phyloP scores from a whole-genome alignment of 2,888 invertebrate species.

The Bimastos eiseni region DNA sequence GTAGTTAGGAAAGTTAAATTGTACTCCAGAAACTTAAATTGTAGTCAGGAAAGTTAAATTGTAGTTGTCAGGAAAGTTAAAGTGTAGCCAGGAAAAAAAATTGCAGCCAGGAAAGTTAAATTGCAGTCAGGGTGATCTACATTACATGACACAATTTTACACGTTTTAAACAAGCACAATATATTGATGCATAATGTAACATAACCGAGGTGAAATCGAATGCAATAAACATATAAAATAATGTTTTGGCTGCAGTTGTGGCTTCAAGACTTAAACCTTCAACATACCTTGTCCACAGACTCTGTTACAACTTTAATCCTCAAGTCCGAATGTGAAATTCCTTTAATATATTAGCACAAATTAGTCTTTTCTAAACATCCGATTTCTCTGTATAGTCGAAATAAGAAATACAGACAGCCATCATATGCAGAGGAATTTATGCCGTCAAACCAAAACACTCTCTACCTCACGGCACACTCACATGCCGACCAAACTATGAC shows the following conservation, averaged over 20 bases:
- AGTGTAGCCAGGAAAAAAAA: too few species aligned
- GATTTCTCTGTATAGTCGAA: background rate
- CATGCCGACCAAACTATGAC: background rate
- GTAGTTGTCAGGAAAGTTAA: too few species aligned
- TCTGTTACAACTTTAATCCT: background rate
- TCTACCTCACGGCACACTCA: background rate
- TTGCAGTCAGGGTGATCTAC: too few species aligned
- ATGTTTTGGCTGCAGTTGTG: background rate
- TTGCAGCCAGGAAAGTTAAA: too few species aligned
- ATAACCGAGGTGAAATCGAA: background rate
- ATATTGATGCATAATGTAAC: background rate
- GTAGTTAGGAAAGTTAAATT: too few species aligned
- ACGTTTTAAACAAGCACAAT: too few species aligned
- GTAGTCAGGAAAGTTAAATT: too few species aligned
- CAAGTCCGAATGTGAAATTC: background rate
- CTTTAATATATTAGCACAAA: background rate
- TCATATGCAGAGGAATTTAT: background rate
- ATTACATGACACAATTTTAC: too few species aligned
- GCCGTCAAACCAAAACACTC: background rate
- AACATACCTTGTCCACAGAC: background rate
- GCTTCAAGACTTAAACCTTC: background rate
- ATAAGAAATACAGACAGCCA: background rate
- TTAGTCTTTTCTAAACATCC: background rate
- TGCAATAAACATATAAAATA: background rate
- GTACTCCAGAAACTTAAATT: too few species aligned